Conservation (phyloP, 2,113 vertebrate genomes). For the Microtus richardsoni region DNA sequence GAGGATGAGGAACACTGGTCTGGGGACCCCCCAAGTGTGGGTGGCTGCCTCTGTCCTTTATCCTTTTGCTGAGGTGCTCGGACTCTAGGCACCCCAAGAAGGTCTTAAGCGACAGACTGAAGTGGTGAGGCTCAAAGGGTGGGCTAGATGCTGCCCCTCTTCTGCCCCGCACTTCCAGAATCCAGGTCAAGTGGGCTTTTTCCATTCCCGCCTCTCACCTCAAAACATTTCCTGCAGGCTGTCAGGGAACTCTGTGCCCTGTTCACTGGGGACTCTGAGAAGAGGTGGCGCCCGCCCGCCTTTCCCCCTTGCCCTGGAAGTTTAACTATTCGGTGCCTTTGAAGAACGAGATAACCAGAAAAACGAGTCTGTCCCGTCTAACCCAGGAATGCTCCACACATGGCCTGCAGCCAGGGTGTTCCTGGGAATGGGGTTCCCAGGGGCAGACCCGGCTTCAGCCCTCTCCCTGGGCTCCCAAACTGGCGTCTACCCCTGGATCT, state of each 20-base stretch:
- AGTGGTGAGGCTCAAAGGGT: background rate
- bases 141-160: background rate
- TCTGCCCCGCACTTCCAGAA: background rate
- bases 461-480: background rate
- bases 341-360: slow-evolving; percentile 83
- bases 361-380: slow-evolving; percentile 85
- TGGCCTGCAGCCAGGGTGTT: slow-evolving; percentile 72
- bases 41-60: background rate
- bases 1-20: background rate
- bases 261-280: background rate
- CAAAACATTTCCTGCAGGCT: background rate
- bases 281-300: background rate
- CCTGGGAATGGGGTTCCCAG: background rate
- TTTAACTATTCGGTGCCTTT: slow-evolving; percentile 83
- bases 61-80: background rate
- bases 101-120: background rate
- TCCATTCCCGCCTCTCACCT: background rate
- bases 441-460: background rate
- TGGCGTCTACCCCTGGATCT: too few species aligned
- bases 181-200: background rate
- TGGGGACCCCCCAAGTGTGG: background rate
- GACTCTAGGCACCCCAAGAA: background rate
- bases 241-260: background rate
- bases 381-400: slow-evolving; percentile 82
- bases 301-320: slow-evolving; percentile 67